phyloP scores from a whole-genome alignment of 2,888 invertebrate genomes.

The Drosophila cracens region DNA sequence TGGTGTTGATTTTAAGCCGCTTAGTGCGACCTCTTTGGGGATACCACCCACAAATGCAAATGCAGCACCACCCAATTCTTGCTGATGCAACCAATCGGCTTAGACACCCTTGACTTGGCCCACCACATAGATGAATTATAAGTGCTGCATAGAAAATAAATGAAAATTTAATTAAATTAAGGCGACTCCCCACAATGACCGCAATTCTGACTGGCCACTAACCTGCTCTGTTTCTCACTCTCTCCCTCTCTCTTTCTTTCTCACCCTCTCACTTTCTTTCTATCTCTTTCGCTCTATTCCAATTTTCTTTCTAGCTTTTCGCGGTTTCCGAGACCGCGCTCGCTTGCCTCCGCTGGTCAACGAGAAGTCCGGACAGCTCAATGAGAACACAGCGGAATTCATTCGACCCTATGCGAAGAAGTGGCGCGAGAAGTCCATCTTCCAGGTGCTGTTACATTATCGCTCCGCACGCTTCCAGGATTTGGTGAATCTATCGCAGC shows the following conservation, averaged over 20 bases:
- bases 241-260: not conserved
- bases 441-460: slow-evolving; percentile 93
- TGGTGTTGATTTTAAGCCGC: slow-evolving; percentile 46
- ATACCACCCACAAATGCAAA: not conserved
- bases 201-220: slow-evolving; percentile 39
- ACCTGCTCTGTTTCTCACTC: slow-evolving; percentile 20
- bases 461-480: slow-evolving; percentile 93
- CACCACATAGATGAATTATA: slow-evolving; percentile 66
- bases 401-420: slow-evolving; percentile 91
- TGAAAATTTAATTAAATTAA: slow-evolving; percentile 85
- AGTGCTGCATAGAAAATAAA: slow-evolving; percentile 82
- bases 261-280: not conserved
- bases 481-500: slow-evolving; percentile 94
- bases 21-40: slow-evolving; percentile 26
- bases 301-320: slow-evolving; percentile 87
- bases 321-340: slow-evolving; percentile 89
- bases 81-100: slow-evolving; percentile 75
- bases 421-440: slow-evolving; percentile 93
- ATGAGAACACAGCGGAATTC: slow-evolving; percentile 90
- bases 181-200: slow-evolving; percentile 68
- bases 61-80: slow-evolving; percentile 5
- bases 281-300: slow-evolving; percentile 5
- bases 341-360: slow-evolving; percentile 88
- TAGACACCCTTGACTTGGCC: slow-evolving; percentile 57
- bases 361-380: slow-evolving; percentile 88